phyloP scores from a whole-genome alignment of 2,113 vertebrate genomes.

The Urocolius indicus region DNA sequence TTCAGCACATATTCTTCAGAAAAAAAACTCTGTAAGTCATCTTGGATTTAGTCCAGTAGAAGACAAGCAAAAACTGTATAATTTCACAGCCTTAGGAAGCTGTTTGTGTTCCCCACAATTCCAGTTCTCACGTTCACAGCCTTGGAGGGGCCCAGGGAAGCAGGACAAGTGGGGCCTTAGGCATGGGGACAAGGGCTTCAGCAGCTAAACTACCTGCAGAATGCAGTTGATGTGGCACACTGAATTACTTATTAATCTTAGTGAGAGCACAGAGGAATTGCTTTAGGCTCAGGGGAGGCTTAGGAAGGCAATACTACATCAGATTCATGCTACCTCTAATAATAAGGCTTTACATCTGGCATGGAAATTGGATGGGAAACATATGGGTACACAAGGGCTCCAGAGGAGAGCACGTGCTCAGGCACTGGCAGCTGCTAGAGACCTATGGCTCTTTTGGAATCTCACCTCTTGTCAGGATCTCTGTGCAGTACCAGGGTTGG shows the following conservation, averaged over 20 bases:
- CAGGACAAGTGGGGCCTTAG: fast-evolving
- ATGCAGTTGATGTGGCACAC: not conserved
- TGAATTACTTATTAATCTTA: not conserved
- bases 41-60: not conserved
- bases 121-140: not conserved
- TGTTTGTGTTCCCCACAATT: fast-evolving
- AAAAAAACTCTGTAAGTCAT: not conserved
- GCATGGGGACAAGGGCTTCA: not conserved
- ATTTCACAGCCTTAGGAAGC: not conserved
- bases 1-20: not conserved
- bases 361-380: fast-evolving
- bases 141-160: not conserved
- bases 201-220: not conserved
- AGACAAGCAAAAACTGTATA: not conserved
- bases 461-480: not conserved
- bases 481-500: not conserved
- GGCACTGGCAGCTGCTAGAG: not conserved
- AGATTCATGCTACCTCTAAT: not conserved
- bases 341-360: not conserved
- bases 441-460: fast-evolving
- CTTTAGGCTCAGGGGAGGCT: not conserved
- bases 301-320: not conserved
- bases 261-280: not conserved
- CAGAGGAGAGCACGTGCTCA: not conserved
- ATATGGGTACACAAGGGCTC: not conserved